phyloP scores from a whole-genome alignment of 2,113 vertebrate species.

The Shinisaurus crocodilurus region DNA sequence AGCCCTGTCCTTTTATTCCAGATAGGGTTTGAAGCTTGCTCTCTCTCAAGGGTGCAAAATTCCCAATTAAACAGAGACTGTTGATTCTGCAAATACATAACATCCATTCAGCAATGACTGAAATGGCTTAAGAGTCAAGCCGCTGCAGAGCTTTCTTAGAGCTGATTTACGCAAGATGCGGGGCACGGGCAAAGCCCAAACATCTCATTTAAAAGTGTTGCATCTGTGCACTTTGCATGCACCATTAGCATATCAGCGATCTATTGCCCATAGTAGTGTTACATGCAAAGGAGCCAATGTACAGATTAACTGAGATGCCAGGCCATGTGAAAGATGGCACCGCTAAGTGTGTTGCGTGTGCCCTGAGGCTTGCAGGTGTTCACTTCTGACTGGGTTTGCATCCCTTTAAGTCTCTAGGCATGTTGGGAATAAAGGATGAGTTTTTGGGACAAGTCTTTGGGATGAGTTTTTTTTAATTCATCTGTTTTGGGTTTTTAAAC shows the following conservation, averaged over 20 bases:
- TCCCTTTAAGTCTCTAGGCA: neutral
- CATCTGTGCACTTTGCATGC: neutral
- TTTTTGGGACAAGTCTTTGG: neutral
- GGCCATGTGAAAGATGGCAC: no score
- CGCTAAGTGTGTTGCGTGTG: neutral
- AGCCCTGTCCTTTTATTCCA: no score
- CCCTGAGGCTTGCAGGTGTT: neutral
- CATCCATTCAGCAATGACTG: neutral
- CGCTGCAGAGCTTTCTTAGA: neutral
- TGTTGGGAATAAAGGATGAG: neutral
- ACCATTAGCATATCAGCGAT: no score
- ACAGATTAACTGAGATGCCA: no score
- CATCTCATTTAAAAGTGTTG: neutral
- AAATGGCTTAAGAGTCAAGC: neutral
- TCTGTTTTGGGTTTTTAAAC: neutral
- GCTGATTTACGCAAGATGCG: neutral
- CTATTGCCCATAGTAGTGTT: neutral
- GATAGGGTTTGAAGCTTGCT: neutral
- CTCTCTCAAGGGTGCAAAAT: neutral
- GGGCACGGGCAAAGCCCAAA: neutral
- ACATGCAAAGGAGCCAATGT: neutral
- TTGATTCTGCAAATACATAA: neutral
- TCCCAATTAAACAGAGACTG: no score
- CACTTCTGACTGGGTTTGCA: neutral
- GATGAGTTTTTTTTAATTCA: no score